A percentile compares a stretch with the other conserved stretches of the same genome.
phyloP scores from a whole-genome alignment of 2,113 vertebrate genomes.

The Ptychochromis oligacanthus region DNA sequence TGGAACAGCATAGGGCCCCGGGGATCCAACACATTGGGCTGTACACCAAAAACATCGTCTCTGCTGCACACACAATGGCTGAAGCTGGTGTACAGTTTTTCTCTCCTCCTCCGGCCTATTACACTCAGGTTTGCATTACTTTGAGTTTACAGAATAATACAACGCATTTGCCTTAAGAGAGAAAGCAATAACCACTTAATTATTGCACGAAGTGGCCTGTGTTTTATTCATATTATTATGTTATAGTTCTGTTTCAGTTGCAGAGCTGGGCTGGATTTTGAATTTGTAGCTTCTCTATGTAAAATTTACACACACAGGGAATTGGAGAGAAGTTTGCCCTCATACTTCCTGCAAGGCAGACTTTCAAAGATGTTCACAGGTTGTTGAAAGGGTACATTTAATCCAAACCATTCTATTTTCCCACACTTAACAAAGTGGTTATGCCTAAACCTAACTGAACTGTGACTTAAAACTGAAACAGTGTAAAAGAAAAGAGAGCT shows the following conservation, averaged over 20 bases:
- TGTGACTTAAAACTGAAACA: neutral
- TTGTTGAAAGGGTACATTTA: neutral
- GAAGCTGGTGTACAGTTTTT: constrained; percentile 82
- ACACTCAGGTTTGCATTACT: constrained; percentile 78
- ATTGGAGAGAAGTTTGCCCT: neutral
- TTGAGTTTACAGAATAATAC: neutral
- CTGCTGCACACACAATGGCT: constrained; percentile 73
- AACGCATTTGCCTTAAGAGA: neutral
- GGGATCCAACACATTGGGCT: constrained; percentile 93
- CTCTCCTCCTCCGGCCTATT: constrained; percentile 86
- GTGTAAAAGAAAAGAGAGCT: neutral
- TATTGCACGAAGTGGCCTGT: neutral
- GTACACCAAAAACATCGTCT: constrained; percentile 83
- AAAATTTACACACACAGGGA: too few relatives aligned
- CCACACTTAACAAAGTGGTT: neutral
- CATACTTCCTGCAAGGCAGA: neutral
- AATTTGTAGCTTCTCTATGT: neutral
- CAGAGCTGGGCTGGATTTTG: neutral
- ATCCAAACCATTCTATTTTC: neutral
- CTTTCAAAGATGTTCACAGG: neutral
- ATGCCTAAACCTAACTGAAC: neutral
- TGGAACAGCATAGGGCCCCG: constrained; percentile 83
- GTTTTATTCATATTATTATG: neutral
- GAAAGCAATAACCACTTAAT: neutral
- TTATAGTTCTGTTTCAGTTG: neutral